phyloP scores from a whole-genome alignment of 2,113 vertebrate species.

The Notarius lentiginosus region DNA sequence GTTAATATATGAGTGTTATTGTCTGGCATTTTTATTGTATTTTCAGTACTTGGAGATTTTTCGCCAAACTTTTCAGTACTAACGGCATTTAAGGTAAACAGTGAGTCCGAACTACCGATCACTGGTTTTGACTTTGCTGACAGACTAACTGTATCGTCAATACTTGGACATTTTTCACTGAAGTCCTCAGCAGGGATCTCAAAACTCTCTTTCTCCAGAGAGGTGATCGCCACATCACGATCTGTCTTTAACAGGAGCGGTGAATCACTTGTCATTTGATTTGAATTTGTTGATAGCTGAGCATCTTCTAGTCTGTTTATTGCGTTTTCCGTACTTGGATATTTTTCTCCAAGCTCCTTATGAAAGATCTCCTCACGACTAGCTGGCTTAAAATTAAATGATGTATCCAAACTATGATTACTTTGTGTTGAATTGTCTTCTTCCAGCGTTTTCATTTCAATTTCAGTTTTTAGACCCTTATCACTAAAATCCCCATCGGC shows the following conservation, averaged over 20 bases:
- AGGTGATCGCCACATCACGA: neutral
- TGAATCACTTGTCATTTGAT: neutral
- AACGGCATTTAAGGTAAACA: neutral
- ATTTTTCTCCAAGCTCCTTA: neutral
- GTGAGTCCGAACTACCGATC: neutral
- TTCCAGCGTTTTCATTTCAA: neutral
- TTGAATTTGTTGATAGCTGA: neutral
- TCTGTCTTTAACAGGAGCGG: neutral
- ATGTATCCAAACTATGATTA: neutral
- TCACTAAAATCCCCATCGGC: slow-evolving; percentile 52
- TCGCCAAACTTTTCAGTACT: neutral
- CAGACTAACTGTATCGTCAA: neutral
- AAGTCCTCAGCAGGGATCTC: neutral
- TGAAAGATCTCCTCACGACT: neutral
- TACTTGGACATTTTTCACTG: neutral
- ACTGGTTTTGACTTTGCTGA: slow-evolving; percentile 3
- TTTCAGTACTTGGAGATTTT: neutral
- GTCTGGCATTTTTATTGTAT: neutral
- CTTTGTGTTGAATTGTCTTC: slow-evolving; percentile 15
- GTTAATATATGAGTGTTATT: neutral
- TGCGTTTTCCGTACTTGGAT: neutral
- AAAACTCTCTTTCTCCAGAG: neutral
- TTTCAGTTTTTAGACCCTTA: neutral
- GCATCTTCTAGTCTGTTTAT: neutral
- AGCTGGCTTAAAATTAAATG: neutral